Evolutionary conservation across 1,140 invertebrate species (phyloP).

Genomic region (Drosophila rhopaloa): DNA sequence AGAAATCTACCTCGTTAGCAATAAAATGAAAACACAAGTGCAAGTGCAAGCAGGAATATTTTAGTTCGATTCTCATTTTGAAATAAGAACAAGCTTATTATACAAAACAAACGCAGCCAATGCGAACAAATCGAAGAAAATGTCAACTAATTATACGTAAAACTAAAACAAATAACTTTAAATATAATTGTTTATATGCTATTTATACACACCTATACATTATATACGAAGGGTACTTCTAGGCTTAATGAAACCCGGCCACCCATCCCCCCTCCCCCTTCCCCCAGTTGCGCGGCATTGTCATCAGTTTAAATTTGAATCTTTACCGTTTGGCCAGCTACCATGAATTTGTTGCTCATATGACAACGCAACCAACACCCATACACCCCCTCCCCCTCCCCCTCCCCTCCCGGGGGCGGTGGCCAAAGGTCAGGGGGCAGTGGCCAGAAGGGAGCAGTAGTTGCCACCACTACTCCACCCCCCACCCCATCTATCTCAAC

Average conservation of each 20-base stretch:
- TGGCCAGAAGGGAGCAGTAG: background rate
- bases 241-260: slow-evolving; percentile 29
- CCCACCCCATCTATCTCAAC: slow-evolving; percentile 49
- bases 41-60: slow-evolving; percentile 10
- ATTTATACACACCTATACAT: slow-evolving; percentile 47
- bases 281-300: slow-evolving; percentile 47
- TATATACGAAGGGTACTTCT: slow-evolving; percentile 41
- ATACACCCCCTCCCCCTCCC: background rate
- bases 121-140: slow-evolving; percentile 36
- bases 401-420: slow-evolving; percentile 13
- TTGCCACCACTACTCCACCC: background rate
- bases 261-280: slow-evolving; percentile 14
- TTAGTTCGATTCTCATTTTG: slow-evolving; percentile 10
- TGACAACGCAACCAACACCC: slow-evolving; percentile 53
- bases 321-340: slow-evolving; percentile 66
- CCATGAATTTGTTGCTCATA: slow-evolving; percentile 68
- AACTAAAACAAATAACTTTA: slow-evolving; percentile 78
- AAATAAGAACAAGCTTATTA: slow-evolving; percentile 2
- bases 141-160: slow-evolving; percentile 78
- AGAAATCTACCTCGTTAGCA: slow-evolving; percentile 72
- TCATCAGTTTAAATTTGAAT: slow-evolving; percentile 80
- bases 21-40: slow-evolving; percentile 26
- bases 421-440: slow-evolving; percentile 8
- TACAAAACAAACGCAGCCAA: slow-evolving; percentile 10
- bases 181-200: slow-evolving; percentile 78